phyloP scores from a whole-genome alignment of 2,113 vertebrate genomes.

The Pomatostomus ruficeps region DNA sequence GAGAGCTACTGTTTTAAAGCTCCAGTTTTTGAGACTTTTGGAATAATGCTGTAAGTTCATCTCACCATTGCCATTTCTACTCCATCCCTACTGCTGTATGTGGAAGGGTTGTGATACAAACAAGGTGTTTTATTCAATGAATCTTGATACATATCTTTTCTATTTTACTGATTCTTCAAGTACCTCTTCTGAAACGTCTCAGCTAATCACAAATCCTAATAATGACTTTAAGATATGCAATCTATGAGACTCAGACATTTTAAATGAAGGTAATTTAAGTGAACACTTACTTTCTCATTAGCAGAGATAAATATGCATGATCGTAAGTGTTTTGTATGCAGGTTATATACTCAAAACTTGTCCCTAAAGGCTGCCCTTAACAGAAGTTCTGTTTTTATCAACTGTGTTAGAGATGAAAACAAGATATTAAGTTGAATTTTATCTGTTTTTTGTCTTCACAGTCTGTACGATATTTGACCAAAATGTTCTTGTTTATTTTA shows the following conservation, averaged over 20 bases:
- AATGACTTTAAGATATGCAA: not conserved
- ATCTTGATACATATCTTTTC: not conserved
- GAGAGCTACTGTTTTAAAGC: not conserved
- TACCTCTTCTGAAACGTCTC: not conserved
- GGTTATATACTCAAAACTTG: not conserved
- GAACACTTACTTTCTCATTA: constrained; percentile 16
- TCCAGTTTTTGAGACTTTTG: not conserved
- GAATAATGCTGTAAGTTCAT: not conserved
- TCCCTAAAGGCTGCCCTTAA: not conserved
- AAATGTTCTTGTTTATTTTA: not conserved
- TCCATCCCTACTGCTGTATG: not conserved
- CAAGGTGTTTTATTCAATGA: not conserved
- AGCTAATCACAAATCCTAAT: constrained; percentile 36
- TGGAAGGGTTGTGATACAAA: not conserved
- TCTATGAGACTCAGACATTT: constrained; percentile 1
- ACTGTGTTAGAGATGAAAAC: not conserved
- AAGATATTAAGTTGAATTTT: not conserved
- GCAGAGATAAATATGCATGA: not conserved
- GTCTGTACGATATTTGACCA: not conserved
- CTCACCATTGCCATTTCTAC: not conserved
- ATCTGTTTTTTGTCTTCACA: not conserved
- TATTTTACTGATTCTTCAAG: constrained; percentile 23
- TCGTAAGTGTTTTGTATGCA: not conserved
- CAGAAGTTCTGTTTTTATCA: not conserved
- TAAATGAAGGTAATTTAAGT: constrained; percentile 12